Evolutionary conservation across 2,797 vertebrate genomes (phyloP).

Genomic region (Anguilla marmorata): DNA sequence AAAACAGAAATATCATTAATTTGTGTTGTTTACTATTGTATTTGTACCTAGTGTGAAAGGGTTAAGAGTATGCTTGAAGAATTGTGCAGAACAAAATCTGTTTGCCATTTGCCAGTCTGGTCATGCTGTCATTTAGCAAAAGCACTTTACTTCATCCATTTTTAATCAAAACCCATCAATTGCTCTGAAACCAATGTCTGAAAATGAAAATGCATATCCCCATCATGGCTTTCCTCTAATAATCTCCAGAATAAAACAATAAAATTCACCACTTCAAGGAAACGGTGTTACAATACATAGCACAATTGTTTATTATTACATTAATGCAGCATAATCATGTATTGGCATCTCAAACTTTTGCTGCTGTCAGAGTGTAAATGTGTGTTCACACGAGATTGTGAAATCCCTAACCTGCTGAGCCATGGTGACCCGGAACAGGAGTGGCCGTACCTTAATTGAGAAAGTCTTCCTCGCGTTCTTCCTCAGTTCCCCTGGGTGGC

Average conservation of each 20-base stretch:
- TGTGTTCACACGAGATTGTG: background rate
- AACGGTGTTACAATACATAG: background rate
- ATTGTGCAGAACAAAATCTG: constrained; percentile 8
- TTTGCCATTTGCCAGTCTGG: background rate
- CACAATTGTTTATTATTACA: background rate
- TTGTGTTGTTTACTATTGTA: background rate
- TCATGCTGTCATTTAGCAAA: background rate
- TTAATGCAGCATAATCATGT: background rate
- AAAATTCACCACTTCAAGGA: background rate
- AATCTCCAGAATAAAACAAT: background rate
- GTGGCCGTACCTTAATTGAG: constrained; percentile 79
- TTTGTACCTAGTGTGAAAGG: background rate
- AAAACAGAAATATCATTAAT: background rate
- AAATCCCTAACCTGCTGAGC: background rate
- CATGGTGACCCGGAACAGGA: background rate
- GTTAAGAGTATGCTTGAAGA: background rate
- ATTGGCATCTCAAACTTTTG: background rate
- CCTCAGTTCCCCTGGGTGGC: constrained; percentile 60
- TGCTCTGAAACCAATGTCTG: background rate
- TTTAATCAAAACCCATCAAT: constrained; percentile 18
- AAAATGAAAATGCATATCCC: background rate
- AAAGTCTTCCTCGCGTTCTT: constrained; percentile 71
- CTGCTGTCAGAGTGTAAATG: background rate
- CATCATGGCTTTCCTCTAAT: background rate
- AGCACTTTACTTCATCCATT: constrained; percentile 3